Evolutionary conservation across 2,797 vertebrate genomes (phyloP), one percentile per base, ranked within the genome.

Genomic region (Triplophysa yarkandensis): DNA sequence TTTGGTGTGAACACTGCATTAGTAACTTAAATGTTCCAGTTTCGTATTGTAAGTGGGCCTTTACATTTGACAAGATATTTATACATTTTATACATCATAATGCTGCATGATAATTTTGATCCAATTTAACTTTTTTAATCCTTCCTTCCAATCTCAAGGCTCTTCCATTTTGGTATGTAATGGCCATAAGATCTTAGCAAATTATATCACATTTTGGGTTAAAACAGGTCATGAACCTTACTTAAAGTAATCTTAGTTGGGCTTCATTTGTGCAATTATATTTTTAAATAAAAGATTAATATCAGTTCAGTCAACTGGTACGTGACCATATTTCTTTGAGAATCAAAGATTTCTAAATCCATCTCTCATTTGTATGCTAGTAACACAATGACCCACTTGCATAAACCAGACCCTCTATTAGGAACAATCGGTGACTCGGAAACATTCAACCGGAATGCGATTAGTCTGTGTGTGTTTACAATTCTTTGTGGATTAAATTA

Each of bases 331-430:
- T 27, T 21, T 14, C 23, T 71, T 50, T 16, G 27, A 16, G 69
- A 71, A 36, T 62, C 30, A 62, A 34, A 54, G n/a, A 73, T 64
- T 46, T 64, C 30, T 64, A 54, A 73, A 64, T 73, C 64, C 25
- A 50, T 41, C 36, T 39, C 65, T 78, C 48, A 70, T 71, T 74
- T 63, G 63, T 61, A 81, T 74, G 50, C 74, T 64, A 50, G 54
- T 68, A 46, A 62, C 74, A 79, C 50, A 74, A 32, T 81, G 39
- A 50, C 54, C 76, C 65, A 83, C 21, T 79, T 77, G 61, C 62
- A 36, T 65, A 32, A 76, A 76, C 46, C 48, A 48, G 68, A 17
- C 32, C 52, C 9, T 55, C 30, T 55, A 55, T 63, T 71, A 62
- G 25, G 64, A 27, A 64, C 16, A 75, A 54, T 67, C n/a, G 11